Evolutionary conservation across 2,888 invertebrate species (phyloP), one percentile per base, ranked within the genome.

Genomic region (Parapristionchus giblindavisi): DNA sequence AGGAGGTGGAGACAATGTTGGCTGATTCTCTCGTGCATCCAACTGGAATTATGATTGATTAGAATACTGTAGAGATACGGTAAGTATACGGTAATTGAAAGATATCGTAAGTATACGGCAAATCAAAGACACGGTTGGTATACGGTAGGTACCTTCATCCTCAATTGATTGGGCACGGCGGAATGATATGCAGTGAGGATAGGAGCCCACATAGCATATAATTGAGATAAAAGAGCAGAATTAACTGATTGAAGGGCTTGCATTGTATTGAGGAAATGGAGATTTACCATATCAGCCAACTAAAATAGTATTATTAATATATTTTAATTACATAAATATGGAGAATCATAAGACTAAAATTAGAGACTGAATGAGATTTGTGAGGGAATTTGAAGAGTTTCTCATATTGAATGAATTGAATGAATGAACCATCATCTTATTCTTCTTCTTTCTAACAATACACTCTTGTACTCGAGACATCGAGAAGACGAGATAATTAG

Each of bases 231-330:
- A 14, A 83, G 78, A n/a, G 82, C 82, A 14, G 81, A 82, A 48
- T 82, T 83, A 27, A 82, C 82, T 89, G 98, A 98, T 85, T 96
- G 91, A 3, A 99, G 90, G 0, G 96, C 95, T 89, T 99, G 98
- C 88, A 99, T 91, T 79, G 98, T 91, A 88, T 94, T 95, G 78
- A 99, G 90, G 89, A 99, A 97, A 89, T 99, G 98, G 2, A 97
- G 91, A 89, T 96, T 98, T 14, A 99, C 96, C 91, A 96, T 97
- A 90, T 99, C 98, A 1, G 97, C 95, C 77, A 98, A 90, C 95
- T 98, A 89, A 78, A 84, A 80, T 17, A 11, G 17, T n/a, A 51
- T 5, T 48, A 21, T 21, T 48, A 48, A 14, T n/a, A n/a, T n/a
- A n/a, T n/a, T n/a, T n/a, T n/a, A n/a, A n/a, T n/a, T n/a, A n/a